Base-by-base conservation (phyloP, 2,113 vertebrate genomes). In the Rynchops niger region DNA sequence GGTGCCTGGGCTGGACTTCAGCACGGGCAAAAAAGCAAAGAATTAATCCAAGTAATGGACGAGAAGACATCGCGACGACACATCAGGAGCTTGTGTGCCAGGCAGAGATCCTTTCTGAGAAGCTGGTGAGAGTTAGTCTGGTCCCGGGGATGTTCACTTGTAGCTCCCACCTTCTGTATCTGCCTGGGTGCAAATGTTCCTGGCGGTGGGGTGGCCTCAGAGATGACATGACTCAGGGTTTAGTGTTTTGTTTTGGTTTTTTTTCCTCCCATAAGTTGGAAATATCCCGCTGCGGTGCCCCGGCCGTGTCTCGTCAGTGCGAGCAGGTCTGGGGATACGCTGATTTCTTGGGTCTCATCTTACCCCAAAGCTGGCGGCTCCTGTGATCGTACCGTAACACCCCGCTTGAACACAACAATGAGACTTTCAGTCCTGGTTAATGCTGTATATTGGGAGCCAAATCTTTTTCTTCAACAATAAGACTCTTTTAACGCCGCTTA, bases 371-470 rank as follows among this genome's bases (percentile, higher is more conserved):
- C 36, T 58, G 34, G 4, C n/a, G 13, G 32, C 32, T 43, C 29
- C 87, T 0, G 1, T 17, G 42, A 7, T 40, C 5, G 0, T 13
- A 6, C 5, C 8, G 21, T 15, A 6, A 32, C 32, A 11, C 30
- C 38, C 15, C 1, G 1, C 56, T 14, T 1, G 15, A 27, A 7
- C 3, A 0, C 32, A 6, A 8, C 0, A 1, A 3, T 6, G 30
- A 23, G 27, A 3, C 15, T 78, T 42, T 26, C 12, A 4, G 12
- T 30, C 59, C 53, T 6, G 9, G 42, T 40, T 40, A 20, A 8
- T 2, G 15, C n/a, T 11, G 7, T 18, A 6, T 26, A 1, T 14
- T 6, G 34, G 25, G 47, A 50, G 21, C 10, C 23, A 3, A 18
- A 15, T 5, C 17, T 27, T 50, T 16, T 47, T 22, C 22, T n/a